These are phyloP conservation scores for Calliopum simillimum DNA, from an alignment of 2,888 invertebrate genomes.

Conservation along the genomic window DNA sequence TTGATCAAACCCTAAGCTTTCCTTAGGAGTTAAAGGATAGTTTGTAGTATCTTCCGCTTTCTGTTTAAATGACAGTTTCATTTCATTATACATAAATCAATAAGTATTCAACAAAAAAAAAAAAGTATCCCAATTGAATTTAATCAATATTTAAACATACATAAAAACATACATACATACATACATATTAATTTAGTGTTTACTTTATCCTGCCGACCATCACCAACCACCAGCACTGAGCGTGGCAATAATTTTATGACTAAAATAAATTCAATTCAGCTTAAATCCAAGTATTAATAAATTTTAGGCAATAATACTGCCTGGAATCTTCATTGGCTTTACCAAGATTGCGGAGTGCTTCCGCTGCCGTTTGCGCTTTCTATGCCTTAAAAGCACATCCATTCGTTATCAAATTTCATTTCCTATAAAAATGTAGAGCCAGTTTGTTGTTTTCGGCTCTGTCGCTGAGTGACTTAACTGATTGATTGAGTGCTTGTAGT, in stretches of 20 bases:
- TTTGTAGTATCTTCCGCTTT: no score
- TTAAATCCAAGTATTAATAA: conserved; percentile 22
- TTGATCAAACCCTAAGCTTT: no score
- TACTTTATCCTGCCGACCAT: no score
- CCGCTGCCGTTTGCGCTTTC: not conserved
- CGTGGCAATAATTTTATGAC: no score
- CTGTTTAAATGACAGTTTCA: no score
- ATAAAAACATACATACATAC: not conserved
- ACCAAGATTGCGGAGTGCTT: not conserved
- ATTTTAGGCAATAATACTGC: conserved; percentile 15
- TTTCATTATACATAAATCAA: no score
- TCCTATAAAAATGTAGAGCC: conserved; percentile 17
- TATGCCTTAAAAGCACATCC: conserved; percentile 18
- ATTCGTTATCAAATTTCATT: conserved; percentile 28
- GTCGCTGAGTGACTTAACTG: conserved; percentile 30
- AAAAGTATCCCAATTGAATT: no score
- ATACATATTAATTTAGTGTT: not conserved
- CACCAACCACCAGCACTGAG: no score
- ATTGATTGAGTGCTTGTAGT: conserved; percentile 36
- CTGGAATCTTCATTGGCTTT: not conserved
- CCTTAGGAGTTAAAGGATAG: no score
- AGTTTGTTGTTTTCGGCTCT: conserved; percentile 2
- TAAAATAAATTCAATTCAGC: conserved; percentile 8
- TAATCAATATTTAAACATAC: no score
- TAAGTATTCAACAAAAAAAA: no score